Conservation (phyloP, 2,888 invertebrate genomes). For the Podabrus alpinus region DNA sequence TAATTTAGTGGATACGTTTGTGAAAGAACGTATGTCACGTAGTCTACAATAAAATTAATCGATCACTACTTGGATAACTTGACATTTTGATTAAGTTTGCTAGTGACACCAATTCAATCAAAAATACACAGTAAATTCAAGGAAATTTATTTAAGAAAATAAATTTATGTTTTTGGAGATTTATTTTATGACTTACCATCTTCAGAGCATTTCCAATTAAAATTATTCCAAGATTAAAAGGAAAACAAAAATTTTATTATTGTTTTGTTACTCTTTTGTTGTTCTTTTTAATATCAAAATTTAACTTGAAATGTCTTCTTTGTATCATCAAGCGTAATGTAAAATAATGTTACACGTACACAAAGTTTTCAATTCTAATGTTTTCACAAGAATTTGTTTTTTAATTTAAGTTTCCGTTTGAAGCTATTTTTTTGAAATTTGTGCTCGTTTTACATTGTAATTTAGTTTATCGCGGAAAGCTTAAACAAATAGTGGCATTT, state of each 20-base stretch:
- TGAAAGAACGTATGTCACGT: not conserved
- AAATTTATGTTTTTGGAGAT: not conserved
- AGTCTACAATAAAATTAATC: not conserved
- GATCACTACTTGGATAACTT: not conserved
- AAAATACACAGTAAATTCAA: not conserved
- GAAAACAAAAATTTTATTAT: not conserved
- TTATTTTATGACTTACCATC: not conserved
- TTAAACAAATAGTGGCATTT: too few species aligned
- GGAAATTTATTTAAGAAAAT: not conserved
- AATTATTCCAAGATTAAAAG: not conserved
- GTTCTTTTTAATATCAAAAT: not conserved
- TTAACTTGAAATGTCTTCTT: not conserved
- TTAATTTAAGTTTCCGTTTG: not conserved
- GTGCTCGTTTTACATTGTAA: too few species aligned
- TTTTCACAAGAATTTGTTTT: too few species aligned
- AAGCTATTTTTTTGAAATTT: not conserved
- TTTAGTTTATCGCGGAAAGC: too few species aligned
- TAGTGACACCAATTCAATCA: not conserved
- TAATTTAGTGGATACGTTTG: not conserved
- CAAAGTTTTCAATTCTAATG: not conserved
- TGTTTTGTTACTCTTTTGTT: not conserved
- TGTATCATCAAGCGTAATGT: not conserved
- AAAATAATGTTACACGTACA: not conserved
- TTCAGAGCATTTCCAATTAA: not conserved
- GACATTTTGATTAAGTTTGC: conserved; percentile 1